Conservation (phyloP, 2,888 invertebrate species). For the Pyrrhia umbra region DNA sequence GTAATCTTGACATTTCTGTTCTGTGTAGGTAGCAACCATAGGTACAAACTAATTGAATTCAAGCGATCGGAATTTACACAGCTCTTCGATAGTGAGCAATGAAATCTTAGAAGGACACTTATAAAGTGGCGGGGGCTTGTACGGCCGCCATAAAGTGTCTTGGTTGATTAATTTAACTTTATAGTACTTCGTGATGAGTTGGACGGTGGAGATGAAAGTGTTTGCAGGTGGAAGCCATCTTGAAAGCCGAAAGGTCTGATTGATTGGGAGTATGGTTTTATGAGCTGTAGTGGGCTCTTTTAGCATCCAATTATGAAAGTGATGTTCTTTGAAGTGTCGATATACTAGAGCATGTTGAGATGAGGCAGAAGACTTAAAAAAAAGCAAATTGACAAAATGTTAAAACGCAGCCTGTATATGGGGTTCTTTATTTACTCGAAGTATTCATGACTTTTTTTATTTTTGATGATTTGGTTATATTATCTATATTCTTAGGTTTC, state of each 20-base stretch:
- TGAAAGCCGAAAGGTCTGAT: constrained; percentile 19
- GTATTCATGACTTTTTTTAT: too few species aligned
- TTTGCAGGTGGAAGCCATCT: constrained; percentile 54
- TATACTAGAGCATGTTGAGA: background rate
- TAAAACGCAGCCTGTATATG: too few species aligned
- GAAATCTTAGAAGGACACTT: constrained; percentile 58
- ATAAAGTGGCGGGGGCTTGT: constrained; percentile 55
- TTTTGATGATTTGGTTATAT: too few species aligned
- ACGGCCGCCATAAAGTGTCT: constrained; percentile 50
- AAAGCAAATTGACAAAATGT: too few species aligned
- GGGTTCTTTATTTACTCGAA: too few species aligned
- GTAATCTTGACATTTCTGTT: constrained; percentile 1
- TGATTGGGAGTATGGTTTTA: constrained; percentile 29
- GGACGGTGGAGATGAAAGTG: constrained; percentile 46
- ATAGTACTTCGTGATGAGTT: constrained; percentile 64
- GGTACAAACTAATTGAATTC: constrained; percentile 46
- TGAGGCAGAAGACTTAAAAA: too few species aligned
- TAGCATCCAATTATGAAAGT: background rate
- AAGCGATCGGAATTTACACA: constrained; percentile 55
- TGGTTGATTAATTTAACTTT: constrained; percentile 65
- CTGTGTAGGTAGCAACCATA: constrained; percentile 3
- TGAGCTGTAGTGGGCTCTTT: constrained; percentile 7
- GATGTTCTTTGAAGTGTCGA: background rate
- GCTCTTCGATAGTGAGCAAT: constrained; percentile 58
- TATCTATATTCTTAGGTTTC: too few species aligned